Evolutionary conservation across 2,888 invertebrate genomes (phyloP).

Genomic region (Eudasyphora cyanicolor): DNA sequence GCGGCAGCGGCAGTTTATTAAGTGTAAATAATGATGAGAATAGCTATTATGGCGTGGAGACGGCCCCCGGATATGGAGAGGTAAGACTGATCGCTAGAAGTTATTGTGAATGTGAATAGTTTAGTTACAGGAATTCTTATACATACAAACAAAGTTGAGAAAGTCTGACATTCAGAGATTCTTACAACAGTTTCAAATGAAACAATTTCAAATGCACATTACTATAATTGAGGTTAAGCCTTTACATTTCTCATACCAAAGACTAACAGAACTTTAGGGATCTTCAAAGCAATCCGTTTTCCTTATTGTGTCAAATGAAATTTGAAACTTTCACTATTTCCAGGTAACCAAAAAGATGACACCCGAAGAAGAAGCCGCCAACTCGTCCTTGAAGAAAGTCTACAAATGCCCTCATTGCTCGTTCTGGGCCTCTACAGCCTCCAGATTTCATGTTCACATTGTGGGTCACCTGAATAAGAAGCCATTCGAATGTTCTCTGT

Average conservation of each 20-base stretch:
- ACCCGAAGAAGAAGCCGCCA: slow-evolving; percentile 84
- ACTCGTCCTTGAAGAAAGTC: slow-evolving; percentile 87
- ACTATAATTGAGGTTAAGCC: too few species aligned
- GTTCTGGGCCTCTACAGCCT: slow-evolving; percentile 95
- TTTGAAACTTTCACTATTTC: slow-evolving; percentile 79
- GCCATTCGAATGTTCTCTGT: slow-evolving; percentile 96
- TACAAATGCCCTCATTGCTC: slow-evolving; percentile 96
- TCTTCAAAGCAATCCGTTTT: neutral
- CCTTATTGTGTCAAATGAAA: slow-evolving; percentile 74
- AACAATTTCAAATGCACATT: too few species aligned
- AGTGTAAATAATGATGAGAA: slow-evolving; percentile 77
- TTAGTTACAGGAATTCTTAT: too few species aligned
- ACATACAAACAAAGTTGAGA: too few species aligned
- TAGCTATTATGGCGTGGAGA: slow-evolving; percentile 80
- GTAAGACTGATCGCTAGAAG: slow-evolving; percentile 69
- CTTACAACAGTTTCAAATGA: too few species aligned
- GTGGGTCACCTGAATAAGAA: slow-evolving; percentile 95
- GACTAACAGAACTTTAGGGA: neutral
- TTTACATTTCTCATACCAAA: neutral
- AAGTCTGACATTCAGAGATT: too few species aligned
- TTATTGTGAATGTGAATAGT: too few species aligned
- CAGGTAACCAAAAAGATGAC: slow-evolving; percentile 83
- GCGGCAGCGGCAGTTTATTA: slow-evolving; percentile 51
- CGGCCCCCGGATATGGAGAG: slow-evolving; percentile 81
- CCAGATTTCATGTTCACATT: slow-evolving; percentile 95